Conservation (phyloP, 2,113 vertebrate genomes). For the Sinosuthora webbiana region DNA sequence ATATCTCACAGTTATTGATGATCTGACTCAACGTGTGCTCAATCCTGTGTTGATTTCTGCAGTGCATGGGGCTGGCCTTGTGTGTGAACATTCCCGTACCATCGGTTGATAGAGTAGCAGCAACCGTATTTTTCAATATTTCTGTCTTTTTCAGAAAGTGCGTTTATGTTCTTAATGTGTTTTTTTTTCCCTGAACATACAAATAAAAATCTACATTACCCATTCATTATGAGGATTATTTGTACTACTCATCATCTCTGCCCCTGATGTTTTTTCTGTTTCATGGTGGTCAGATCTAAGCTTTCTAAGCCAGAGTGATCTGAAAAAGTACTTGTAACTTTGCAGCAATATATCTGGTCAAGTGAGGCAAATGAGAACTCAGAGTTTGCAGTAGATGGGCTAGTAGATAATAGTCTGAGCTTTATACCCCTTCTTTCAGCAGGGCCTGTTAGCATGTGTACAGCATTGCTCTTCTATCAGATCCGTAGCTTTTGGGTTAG, state of each 20-base stretch:
- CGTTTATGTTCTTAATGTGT: background rate
- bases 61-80: background rate
- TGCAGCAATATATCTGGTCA: background rate
- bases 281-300: background rate
- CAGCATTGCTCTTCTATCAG: background rate
- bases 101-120: background rate
- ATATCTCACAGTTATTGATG: background rate
- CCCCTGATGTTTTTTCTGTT: background rate
- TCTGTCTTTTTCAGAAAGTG: background rate
- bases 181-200: background rate
- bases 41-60: background rate
- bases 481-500: background rate
- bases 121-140: background rate
- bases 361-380: background rate
- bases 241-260: background rate
- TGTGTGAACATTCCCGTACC: background rate
- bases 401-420: background rate
- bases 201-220: background rate
- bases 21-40: background rate
- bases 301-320: background rate
- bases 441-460: background rate
- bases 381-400: background rate
- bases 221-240: background rate
- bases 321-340: background rate
- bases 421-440: background rate